Conservation (phyloP, 2,113 vertebrate genomes). For the Platanista minor region DNA sequence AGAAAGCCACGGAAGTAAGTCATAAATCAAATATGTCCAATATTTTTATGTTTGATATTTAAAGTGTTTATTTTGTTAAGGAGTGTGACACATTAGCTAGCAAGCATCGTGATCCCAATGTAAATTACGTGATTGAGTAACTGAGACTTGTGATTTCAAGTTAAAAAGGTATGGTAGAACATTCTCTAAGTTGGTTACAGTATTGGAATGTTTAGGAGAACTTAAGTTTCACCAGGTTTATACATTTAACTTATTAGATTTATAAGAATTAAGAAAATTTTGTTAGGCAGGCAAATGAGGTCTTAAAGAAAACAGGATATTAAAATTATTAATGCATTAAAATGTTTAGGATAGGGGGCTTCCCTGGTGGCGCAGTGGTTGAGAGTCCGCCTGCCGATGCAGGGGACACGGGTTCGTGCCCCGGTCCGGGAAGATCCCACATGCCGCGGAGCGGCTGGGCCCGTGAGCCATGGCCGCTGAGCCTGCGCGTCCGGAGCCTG, state of each 20-base stretch:
- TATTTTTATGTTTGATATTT: neutral
- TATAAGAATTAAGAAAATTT: conserved; percentile 5
- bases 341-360: neutral
- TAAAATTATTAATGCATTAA: neutral
- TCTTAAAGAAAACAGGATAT: neutral
- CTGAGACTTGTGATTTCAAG: neutral
- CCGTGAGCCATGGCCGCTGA: too few relatives aligned
- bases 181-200: neutral
- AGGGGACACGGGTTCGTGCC: too few relatives aligned
- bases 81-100: neutral
- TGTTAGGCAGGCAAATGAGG: neutral
- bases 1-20: neutral
- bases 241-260: neutral
- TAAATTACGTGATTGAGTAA: neutral
- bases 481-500: too few relatives aligned
- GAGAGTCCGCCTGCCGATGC: too few relatives aligned
- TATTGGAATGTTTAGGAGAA: neutral
- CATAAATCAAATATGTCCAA: neutral
- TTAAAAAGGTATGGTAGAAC: neutral
- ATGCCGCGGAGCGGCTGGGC: too few relatives aligned
- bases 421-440: too few relatives aligned
- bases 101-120: neutral
- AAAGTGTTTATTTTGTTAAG: neutral
- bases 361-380: too few relatives aligned
- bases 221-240: neutral